Evolutionary conservation across 2,113 vertebrate species (phyloP).

Genomic region (Aplodontia rufa): DNA sequence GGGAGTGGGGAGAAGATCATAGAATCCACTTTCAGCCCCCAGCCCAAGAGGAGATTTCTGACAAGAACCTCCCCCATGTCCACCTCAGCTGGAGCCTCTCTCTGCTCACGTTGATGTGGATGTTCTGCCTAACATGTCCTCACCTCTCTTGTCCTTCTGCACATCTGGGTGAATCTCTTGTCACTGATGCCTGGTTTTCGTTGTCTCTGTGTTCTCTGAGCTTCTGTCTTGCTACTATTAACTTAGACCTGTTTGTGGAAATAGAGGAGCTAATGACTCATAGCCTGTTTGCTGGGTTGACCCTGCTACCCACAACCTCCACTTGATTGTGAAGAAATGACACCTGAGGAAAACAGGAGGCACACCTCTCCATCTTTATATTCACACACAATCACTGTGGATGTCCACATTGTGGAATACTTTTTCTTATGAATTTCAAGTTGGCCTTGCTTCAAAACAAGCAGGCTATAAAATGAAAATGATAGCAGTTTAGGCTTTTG

Average conservation of each 20-base stretch:
- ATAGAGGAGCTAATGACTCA: not conserved
- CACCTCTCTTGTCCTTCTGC: not conserved
- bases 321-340: not conserved
- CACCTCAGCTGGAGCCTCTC: not conserved
- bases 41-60: too few species aligned
- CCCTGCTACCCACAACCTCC: too few species aligned
- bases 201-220: too few species aligned
- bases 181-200: too few species aligned
- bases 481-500: not conserved
- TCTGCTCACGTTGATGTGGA: too few species aligned
- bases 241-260: too few species aligned
- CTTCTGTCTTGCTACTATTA: too few species aligned
- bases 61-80: rapidly evolving
- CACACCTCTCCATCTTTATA: not conserved
- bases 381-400: not conserved
- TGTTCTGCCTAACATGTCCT: not conserved
- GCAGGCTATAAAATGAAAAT: not conserved
- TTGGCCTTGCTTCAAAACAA: not conserved
- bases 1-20: not conserved
- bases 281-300: not conserved
- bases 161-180: not conserved
- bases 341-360: not conserved
- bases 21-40: not conserved
- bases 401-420: not conserved
- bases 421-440: not conserved